Conservation (phyloP, 2,888 invertebrate species). For the Luffia ferchaultella region DNA sequence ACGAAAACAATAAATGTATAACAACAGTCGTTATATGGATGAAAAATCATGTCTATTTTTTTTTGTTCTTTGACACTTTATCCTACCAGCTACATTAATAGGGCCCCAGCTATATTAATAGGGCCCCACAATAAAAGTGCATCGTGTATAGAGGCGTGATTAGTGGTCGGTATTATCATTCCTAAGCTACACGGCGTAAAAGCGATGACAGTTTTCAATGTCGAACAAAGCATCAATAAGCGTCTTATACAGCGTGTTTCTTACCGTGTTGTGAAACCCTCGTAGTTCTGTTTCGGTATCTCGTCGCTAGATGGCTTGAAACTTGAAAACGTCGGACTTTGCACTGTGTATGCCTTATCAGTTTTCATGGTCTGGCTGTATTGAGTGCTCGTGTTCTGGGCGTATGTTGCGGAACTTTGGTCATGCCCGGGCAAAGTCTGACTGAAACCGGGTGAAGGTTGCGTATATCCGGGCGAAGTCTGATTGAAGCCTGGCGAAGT, state of each 20-base stretch:
- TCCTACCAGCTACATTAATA: no score
- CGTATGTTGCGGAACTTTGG: background rate
- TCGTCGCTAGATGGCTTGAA: slow-evolving; percentile 32
- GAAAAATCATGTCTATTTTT: no score
- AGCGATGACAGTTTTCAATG: no score
- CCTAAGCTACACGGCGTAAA: no score
- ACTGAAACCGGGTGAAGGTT: background rate
- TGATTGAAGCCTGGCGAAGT: slow-evolving; percentile 6
- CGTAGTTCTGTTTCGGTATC: slow-evolving; percentile 59
- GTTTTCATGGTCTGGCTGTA: slow-evolving; percentile 17
- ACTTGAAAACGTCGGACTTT: slow-evolving; percentile 49
- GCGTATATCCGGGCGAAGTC: background rate
- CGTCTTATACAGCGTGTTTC: slow-evolving; percentile 15
- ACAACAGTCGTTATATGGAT: no score
- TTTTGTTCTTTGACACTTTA: no score
- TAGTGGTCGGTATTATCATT: no score
- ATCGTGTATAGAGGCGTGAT: no score
- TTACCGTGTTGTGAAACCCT: slow-evolving; percentile 73
- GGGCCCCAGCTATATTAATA: no score
- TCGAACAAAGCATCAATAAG: no score
- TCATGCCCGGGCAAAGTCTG: background rate
- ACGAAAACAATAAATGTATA: no score
- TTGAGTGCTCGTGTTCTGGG: slow-evolving; percentile 8
- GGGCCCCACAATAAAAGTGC: no score
- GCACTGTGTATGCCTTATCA: slow-evolving; percentile 29